phyloP scores from a whole-genome alignment of 2,797 vertebrate species.

The Rhabdophis nuchalis region DNA sequence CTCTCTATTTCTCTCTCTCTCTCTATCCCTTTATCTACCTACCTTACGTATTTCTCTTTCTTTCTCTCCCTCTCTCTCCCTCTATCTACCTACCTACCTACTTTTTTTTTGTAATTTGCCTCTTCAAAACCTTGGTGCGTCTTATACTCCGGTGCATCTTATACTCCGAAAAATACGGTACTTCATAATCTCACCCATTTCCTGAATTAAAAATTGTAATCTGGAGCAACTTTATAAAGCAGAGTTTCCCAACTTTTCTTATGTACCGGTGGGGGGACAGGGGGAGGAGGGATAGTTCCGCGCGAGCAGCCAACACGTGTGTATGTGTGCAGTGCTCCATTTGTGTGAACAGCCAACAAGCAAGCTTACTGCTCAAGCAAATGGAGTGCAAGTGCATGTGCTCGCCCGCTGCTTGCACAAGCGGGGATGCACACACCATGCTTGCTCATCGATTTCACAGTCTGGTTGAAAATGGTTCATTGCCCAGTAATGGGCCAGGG shows the following conservation, averaged over 20 bases:
- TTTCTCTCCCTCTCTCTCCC: too few species aligned
- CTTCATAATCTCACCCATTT: not conserved
- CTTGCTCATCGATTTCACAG: rapidly evolving
- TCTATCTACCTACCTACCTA: too few species aligned
- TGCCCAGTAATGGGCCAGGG: not conserved
- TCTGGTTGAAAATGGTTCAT: not conserved
- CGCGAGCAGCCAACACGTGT: rapidly evolving
- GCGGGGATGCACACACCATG: not conserved
- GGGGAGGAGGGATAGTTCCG: not conserved
- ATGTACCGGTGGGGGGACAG: rapidly evolving
- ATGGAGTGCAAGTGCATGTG: not conserved
- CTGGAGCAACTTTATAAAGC: not conserved
- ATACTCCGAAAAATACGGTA: too few species aligned
- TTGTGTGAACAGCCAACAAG: not conserved
- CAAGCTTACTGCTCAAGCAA: not conserved
- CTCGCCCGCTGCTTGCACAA: not conserved
- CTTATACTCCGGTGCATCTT: too few species aligned
- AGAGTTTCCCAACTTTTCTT: not conserved
- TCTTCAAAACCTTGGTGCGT: too few species aligned
- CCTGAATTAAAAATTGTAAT: not conserved
- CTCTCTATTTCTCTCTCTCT: too few species aligned
- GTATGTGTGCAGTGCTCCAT: not conserved
- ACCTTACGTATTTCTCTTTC: too few species aligned
- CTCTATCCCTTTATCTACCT: too few species aligned
- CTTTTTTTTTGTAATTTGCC: too few species aligned